These are phyloP conservation scores for Varanus komodoensis DNA, from an alignment of 2,113 vertebrate genomes.

Conservation along the genomic window DNA sequence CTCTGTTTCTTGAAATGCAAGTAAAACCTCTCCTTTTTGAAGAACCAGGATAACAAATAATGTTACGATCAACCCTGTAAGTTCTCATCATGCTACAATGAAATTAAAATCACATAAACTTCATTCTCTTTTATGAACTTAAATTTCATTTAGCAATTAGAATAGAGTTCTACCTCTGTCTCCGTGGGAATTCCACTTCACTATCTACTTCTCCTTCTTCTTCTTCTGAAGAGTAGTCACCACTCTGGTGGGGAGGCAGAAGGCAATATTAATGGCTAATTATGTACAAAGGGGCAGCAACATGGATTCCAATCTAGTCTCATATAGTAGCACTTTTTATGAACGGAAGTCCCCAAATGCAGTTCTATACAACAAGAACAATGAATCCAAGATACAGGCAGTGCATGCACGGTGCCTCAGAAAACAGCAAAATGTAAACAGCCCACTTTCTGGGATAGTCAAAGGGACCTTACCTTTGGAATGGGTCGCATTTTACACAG, in stretches of 20 bases:
- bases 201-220: slow-evolving; percentile 99
- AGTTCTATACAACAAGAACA: background rate
- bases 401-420: background rate
- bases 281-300: background rate
- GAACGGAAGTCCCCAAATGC: background rate
- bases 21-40: background rate
- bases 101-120: background rate
- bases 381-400: background rate
- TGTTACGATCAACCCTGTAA: background rate
- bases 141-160: background rate
- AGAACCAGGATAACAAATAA: background rate
- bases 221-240: slow-evolving; percentile 97
- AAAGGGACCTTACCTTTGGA: slow-evolving; percentile 84
- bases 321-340: background rate
- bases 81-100: background rate
- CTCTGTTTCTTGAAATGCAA: background rate
- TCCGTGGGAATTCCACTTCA: slow-evolving; percentile 97
- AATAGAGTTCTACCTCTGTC: slow-evolving; percentile 88
- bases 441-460: background rate
- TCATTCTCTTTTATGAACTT: background rate
- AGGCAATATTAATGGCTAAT: background rate
- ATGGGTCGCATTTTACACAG: slow-evolving; percentile 86
- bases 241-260: slow-evolving; percentile 79
- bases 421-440: background rate
- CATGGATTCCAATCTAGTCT: background rate